Evolutionary conservation across 2,888 invertebrate species (phyloP).

Genomic region (Emmelina monodactyla): DNA sequence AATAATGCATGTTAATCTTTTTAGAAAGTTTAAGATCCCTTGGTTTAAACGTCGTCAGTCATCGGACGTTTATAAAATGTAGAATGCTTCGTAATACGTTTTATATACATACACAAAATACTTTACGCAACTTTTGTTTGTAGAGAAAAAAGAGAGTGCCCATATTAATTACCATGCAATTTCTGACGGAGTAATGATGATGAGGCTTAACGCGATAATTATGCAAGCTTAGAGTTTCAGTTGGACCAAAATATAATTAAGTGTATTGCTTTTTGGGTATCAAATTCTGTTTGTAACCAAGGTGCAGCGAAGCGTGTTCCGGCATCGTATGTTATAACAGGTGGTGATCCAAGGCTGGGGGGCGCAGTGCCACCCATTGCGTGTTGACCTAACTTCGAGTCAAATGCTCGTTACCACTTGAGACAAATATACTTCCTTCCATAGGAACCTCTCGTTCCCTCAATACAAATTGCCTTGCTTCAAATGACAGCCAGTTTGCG

Average conservation of each 20-base stretch:
- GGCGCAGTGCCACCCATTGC: slow-evolving; percentile 5
- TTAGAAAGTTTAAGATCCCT: neutral
- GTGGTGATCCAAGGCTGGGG: slow-evolving; percentile 24
- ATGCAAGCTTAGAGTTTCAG: no score
- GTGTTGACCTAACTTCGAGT: slow-evolving; percentile 2
- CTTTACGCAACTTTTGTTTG: no score
- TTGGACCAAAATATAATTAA: no score
- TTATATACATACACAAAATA: no score
- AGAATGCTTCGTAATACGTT: no score
- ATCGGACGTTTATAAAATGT: no score
- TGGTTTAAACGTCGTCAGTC: neutral
- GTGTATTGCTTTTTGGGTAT: no score
- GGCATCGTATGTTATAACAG: slow-evolving; percentile 20
- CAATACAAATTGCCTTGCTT: neutral
- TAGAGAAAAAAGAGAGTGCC: no score
- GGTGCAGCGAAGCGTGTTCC: slow-evolving; percentile 24
- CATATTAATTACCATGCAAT: no score
- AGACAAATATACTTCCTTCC: neutral
- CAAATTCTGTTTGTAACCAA: slow-evolving; percentile 21
- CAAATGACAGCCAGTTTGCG: neutral
- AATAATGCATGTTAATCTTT: neutral
- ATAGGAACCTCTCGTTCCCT: neutral
- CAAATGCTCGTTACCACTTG: neutral
- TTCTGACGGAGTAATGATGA: no score
- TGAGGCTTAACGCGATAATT: no score